phyloP scores from a whole-genome alignment of 2,888 invertebrate species.

The Mythimna pallens region DNA sequence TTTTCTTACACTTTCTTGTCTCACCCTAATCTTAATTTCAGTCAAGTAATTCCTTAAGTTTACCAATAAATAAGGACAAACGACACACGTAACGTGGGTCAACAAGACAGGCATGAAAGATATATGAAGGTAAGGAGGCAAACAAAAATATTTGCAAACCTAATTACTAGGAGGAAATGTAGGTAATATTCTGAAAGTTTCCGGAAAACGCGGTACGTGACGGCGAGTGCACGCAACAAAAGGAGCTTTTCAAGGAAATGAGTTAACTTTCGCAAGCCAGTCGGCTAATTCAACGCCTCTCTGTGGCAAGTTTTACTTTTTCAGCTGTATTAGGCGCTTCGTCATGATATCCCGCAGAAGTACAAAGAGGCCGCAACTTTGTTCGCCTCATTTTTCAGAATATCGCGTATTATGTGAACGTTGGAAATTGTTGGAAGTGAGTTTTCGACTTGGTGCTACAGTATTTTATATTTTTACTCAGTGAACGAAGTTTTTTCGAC shows the following conservation, averaged over 20 bases:
- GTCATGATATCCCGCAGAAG: constrained; percentile 55
- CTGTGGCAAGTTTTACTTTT: constrained; percentile 65
- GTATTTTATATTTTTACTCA: constrained; percentile 46
- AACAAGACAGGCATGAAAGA: constrained; percentile 80
- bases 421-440: constrained; percentile 47
- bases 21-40: constrained; percentile 54
- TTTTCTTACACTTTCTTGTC: constrained; percentile 28
- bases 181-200: constrained; percentile 78
- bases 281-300: constrained; percentile 72
- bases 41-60: constrained; percentile 54
- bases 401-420: constrained; percentile 46
- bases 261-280: constrained; percentile 81
- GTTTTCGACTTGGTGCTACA: constrained; percentile 37
- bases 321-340: constrained; percentile 58
- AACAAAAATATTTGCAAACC: constrained; percentile 84
- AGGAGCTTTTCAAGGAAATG: constrained; percentile 86
- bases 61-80: constrained; percentile 63
- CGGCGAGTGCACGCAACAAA: constrained; percentile 77
- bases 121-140: constrained; percentile 74
- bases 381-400: constrained; percentile 51
- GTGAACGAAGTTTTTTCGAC: constrained; percentile 25
- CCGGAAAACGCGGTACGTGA: constrained; percentile 79
- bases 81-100: constrained; percentile 70
- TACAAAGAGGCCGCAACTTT: constrained; percentile 44
- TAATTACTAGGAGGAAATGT: constrained; percentile 81